phyloP scores from a whole-genome alignment of 2,797 vertebrate species.

The Rhinatrema bivittatum region DNA sequence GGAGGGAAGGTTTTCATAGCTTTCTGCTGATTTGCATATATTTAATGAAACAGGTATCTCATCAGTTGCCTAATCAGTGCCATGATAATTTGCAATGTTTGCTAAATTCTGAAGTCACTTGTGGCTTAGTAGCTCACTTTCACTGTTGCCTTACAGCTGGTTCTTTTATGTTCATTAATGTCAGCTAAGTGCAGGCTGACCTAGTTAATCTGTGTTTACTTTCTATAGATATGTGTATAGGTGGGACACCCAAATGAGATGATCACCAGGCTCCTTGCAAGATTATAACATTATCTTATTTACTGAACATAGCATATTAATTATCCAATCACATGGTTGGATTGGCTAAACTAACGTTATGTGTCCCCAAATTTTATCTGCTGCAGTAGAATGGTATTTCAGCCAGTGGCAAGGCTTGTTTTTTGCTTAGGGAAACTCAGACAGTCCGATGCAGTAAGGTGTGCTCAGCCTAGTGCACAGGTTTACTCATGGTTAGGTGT shows the following conservation, averaged over 20 bases:
- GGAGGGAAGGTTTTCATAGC: constrained; percentile 17
- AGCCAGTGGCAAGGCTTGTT: too few species aligned
- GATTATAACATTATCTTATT: too few species aligned
- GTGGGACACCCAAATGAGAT: constrained; percentile 7
- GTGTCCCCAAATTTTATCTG: too few species aligned
- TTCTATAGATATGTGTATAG: constrained; percentile 29
- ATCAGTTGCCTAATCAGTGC: constrained; percentile 23
- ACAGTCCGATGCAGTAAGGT: too few species aligned
- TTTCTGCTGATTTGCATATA: constrained; percentile 28
- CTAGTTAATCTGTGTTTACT: too few species aligned
- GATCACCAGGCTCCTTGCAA: not conserved
- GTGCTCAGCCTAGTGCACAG: too few species aligned
- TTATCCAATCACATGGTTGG: too few species aligned
- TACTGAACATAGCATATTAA: too few species aligned
- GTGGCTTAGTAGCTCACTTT: constrained; percentile 30
- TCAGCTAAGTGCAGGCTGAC: constrained; percentile 8
- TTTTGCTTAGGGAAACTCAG: too few species aligned
- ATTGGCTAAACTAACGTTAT: too few species aligned
- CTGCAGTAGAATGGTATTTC: too few species aligned
- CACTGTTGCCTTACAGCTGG: constrained; percentile 16
- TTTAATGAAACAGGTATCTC: constrained; percentile 22
- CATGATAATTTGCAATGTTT: constrained; percentile 31
- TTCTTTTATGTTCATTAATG: constrained; percentile 16
- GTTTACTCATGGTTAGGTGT: too few species aligned
- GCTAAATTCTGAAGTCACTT: constrained; percentile 31